Evolutionary conservation across 2,797 vertebrate genomes (phyloP), one percentile per base, ranked within the genome.

Genomic region (Serranus cabrilla): DNA sequence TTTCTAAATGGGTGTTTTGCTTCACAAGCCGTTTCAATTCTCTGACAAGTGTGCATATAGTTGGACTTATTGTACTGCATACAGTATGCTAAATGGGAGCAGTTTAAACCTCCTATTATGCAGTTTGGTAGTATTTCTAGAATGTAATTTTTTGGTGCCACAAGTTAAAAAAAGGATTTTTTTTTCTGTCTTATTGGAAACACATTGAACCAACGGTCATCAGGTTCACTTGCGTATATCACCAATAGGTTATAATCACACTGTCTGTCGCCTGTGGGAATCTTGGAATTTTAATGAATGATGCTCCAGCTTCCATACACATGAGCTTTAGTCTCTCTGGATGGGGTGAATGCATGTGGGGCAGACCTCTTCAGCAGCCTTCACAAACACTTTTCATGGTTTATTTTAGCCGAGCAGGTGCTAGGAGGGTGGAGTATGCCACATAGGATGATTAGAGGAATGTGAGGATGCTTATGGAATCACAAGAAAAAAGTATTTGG

Each of bases 1-100:
- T 84, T 87, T 86, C 87, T 88, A 89, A 92, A 75, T 79, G 81
- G 71, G 71, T 81, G 81, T 88, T 94, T 94, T 90, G 91, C 87
- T 90, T 83, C 78, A 88, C 81, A 90, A 92, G 80, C 55, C 43
- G n/a, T 83, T 93, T 87, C 17, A 76, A 73, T 84, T 87, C 83
- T 74, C 69, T 70, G 86, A 87, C 83, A 82, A 84, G 71, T 47
- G 42, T 81, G 86, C 54, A 86, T 71, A 86, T 31, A 39, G 37
- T 55, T 58, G 12, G 5, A 62, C 43, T 75, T 67, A 82, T 76
- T 80, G 54, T 67, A 71, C 76, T 69, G 61, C 58, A 61, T 34
- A 51, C 20, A 65, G 74, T 71, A 65, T 40, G 39, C 66, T 76
- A 71, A 74, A 78, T 51, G 46, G 63, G 56, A 87, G 68, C 43